Evolutionary conservation across 2,113 vertebrate species (phyloP), one percentile per base, ranked within the genome.

Genomic region (Embiotoca jacksoni): DNA sequence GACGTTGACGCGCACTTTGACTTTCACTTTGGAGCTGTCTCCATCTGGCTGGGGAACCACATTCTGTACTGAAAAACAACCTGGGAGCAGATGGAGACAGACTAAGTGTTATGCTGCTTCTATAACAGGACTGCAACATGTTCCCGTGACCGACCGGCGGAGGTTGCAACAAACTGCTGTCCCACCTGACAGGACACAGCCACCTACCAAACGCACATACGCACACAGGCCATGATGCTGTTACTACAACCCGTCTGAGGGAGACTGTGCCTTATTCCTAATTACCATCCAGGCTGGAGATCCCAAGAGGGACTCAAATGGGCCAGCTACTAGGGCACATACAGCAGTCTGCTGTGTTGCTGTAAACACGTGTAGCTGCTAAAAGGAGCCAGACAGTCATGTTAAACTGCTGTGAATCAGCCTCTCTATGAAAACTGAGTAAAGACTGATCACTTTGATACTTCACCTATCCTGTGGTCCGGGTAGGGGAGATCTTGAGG

Each of bases 1-100:
- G 67, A 98, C 91, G 6, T 98, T 98, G 61, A 99, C 94, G 0
- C 96, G 96, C 75, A 99, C 97, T 92, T 98, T 99, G 57, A 99
- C 97, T 81, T 99, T 99, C 62, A 99, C 96, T 92, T 98, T 98
- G 44, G 97, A 97, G 84, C 94, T 97, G 82, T 98, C 96, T 0
- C 97, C 97, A 31, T 99, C 97, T 0, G 94, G 94, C 53, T 97
- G 97, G 5, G 97, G 95, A 72, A 94, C 92, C 64, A 99, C 97
- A 52, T 97, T 97, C 69, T 99, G 97, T 69, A 99, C 95, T 53
- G 95, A 94, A 78, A 98, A 98, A 86, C 92, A 95, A 72, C 97
- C 97, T 97, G 80, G 60, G 11, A 74, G 61, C 62, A 82, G 37
- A 67, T 35, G 75, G 35, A 71, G 67, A 75, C 23, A 69, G 55